Evolutionary conservation across 2,888 invertebrate species (phyloP).

Genomic region (Amaurobius ferox): DNA sequence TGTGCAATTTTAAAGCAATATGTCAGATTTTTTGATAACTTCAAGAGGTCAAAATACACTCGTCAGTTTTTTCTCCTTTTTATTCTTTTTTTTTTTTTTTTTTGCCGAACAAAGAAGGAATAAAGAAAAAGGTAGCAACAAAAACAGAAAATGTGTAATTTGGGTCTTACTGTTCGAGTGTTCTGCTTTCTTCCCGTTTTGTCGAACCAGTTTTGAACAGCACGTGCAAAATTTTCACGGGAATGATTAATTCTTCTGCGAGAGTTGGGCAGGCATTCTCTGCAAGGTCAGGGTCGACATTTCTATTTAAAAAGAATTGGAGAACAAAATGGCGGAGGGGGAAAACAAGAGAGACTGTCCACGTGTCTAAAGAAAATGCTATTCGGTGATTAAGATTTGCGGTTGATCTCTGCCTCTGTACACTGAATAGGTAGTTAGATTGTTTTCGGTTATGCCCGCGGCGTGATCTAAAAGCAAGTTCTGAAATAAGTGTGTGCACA

Average conservation of each 20-base stretch:
- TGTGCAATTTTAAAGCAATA: too few species aligned
- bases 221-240: slow-evolving; percentile 3
- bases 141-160: not conserved
- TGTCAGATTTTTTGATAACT: too few species aligned
- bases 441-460: not conserved
- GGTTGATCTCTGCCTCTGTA: not conserved
- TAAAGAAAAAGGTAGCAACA: not conserved
- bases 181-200: not conserved
- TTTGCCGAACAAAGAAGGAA: not conserved
- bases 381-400: not conserved
- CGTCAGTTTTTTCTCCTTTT: too few species aligned
- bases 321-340: not conserved
- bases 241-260: not conserved
- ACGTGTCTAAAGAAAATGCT: not conserved
- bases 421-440: not conserved
- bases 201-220: slow-evolving; percentile 1
- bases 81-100: too few species aligned
- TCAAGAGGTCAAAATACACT: too few species aligned
- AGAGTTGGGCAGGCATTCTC: not conserved
- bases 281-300: slow-evolving; percentile 5
- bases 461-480: not conserved
- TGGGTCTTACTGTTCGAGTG: not conserved
- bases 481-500: not conserved
- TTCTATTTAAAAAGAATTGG: not conserved
- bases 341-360: not conserved